Conservation (phyloP, 2,797 vertebrate genomes). For the Myotis vivesi region DNA sequence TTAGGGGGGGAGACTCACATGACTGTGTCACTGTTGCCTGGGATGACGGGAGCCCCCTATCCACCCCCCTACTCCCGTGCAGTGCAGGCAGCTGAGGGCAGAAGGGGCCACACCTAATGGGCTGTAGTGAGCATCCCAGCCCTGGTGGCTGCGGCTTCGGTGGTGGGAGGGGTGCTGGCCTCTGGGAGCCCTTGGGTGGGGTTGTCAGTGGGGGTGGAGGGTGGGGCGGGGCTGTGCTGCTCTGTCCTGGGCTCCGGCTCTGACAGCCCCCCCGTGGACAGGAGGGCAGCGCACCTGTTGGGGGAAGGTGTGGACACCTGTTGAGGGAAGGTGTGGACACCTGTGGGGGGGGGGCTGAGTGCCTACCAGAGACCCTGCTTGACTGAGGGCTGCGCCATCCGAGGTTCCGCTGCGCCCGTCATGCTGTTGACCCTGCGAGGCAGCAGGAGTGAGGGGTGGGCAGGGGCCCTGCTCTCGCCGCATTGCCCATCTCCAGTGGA, state of each 20-base stretch:
- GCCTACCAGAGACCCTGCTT: neutral
- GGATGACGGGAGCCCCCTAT: neutral
- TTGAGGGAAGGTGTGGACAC: neutral
- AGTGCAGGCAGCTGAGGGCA: neutral
- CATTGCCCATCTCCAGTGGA: fast-evolving
- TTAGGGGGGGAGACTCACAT: neutral
- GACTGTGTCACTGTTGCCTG: fast-evolving
- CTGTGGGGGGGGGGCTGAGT: neutral
- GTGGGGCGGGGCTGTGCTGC: neutral
- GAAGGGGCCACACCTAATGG: fast-evolving
- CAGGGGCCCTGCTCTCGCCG: neutral
- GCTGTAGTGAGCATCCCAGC: fast-evolving
- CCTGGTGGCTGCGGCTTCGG: neutral
- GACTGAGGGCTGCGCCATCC: neutral
- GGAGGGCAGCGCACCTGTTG: neutral
- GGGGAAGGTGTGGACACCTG: neutral
- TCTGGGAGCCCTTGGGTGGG: neutral
- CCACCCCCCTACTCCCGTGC: fast-evolving
- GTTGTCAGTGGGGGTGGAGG: fast-evolving
- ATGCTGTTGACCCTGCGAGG: neutral
- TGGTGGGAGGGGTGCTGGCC: neutral
- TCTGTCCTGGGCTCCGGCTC: neutral
- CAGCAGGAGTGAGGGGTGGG: neutral
- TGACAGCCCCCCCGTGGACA: fast-evolving
- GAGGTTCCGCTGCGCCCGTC: fast-evolving